Base-by-base conservation (phyloP, 2,113 vertebrate species). In the Hippocampus barbouri region DNA sequence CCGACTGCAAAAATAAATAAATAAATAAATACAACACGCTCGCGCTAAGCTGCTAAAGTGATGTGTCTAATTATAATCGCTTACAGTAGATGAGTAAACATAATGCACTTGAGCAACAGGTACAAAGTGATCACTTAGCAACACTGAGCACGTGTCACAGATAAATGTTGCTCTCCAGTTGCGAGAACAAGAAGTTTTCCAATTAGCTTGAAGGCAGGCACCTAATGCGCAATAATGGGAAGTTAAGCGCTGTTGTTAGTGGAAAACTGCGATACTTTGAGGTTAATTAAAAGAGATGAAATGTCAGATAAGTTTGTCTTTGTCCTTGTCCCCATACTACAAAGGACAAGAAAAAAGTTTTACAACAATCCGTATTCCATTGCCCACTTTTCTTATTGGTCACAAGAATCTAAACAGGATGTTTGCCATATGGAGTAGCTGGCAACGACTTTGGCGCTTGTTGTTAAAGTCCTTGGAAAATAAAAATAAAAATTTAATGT, bases 31-130 rank as follows among this genome's bases (percentile, higher is more conserved):
- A 59, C 64, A 69, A 69, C 78, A 25, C 66, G 30, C 51, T 79
- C 53, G 64, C 72, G 76, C 85, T 84, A 64, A 83, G 64, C 68
- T 49, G 79, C 79, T 85, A 81, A 78, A 75, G 68, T 18, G 14
- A n/a, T 25, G 53, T 68, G 61, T 86, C 62, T 82, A 84, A 86
- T 88, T 84, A 84, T 77, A 77, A 74, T 41, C 47, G 38, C 69
- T 74, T 49, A 73, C 66, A 80, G 59, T 56, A 78, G 84, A 86
- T 78, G 60, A 78, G 78, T 85, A 80, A 81, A 80, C 79, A 66
- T 64, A 79, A 83, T 56, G 47, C 69, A 61, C 27, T 75, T 69
- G 54, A 77, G 74, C 66, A 69, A 73, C 2, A 82, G 66, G 53
- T 56, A 12, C 53, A 56, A 56, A 56, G 53, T 54, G 30, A 85